Evolutionary conservation across 35 echinoderm and acorn worm genomes (phyloP).

Genomic region (Heliocidaris erythrogramma): DNA sequence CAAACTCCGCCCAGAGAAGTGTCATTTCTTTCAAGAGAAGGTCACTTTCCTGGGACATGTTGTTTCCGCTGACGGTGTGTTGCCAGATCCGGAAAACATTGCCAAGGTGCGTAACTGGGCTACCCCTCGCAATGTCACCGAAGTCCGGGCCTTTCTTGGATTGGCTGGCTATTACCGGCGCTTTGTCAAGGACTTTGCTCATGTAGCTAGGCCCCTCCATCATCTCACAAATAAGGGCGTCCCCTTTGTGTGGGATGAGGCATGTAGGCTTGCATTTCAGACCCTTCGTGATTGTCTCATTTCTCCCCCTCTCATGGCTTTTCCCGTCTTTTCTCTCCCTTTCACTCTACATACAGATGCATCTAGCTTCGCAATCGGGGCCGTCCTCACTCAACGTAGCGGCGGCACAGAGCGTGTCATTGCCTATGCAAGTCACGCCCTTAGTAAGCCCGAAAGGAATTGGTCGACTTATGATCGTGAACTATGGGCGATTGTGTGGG

Average conservation of each 20-base stretch:
- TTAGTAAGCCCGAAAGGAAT: not conserved
- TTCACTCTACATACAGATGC: conserved; percentile 67
- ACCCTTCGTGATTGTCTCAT: conserved; percentile 47
- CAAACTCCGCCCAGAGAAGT: conserved; percentile 45
- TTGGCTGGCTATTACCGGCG: conserved; percentile 64
- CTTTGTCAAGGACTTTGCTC: conserved; percentile 59
- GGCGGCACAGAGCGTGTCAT: conserved; percentile 53
- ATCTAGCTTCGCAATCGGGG: conserved; percentile 59
- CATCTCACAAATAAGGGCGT: conserved; percentile 54
- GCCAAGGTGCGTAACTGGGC: conserved; percentile 57
- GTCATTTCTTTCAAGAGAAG: conserved; percentile 21
- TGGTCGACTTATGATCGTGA: conserved; percentile 54
- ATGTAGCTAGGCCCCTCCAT: conserved; percentile 53
- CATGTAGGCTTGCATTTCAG: conserved; percentile 31
- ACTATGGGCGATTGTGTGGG: conserved; percentile 57
- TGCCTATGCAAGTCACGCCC: conserved; percentile 61
- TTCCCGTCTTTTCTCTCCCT: conserved; percentile 39
- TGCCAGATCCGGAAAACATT: conserved; percentile 48
- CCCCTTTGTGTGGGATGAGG: conserved; percentile 44
- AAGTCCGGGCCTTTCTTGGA: conserved; percentile 57
- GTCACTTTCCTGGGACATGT: conserved; percentile 69
- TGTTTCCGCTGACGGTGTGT: conserved; percentile 41
- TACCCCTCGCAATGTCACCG: not conserved
- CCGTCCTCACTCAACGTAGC: conserved; percentile 43
- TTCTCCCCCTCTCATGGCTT: conserved; percentile 62